A percentile compares a stretch with the other conserved stretches of the same genome.
phyloP scores from a whole-genome alignment of 2,113 vertebrate species.

The Chloroceryle aenea region DNA sequence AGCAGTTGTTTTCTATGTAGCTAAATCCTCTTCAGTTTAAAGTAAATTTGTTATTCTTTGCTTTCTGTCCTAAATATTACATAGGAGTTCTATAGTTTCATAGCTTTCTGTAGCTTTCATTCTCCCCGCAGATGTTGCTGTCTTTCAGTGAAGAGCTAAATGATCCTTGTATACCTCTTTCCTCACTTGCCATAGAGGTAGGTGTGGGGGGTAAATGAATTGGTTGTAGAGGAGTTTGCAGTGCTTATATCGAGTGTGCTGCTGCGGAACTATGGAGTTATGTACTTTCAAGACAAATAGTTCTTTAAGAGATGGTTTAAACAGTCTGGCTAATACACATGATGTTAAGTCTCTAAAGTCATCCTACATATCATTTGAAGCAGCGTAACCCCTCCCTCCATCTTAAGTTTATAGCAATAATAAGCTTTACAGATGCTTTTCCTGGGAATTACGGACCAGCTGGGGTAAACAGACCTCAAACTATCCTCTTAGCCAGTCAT shows the following conservation, averaged over 20 bases:
- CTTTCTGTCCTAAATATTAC: not conserved
- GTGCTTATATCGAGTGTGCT: not conserved
- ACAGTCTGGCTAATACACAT: constrained; percentile 37
- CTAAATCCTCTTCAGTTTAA: not conserved
- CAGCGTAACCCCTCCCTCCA: constrained; percentile 14
- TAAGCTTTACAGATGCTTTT: constrained; percentile 68
- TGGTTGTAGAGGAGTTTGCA: not conserved
- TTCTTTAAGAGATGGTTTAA: constrained; percentile 55
- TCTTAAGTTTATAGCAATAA: constrained; percentile 63
- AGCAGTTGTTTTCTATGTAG: not conserved
- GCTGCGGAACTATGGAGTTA: not conserved
- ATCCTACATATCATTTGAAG: constrained; percentile 16
- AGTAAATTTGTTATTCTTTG: not conserved
- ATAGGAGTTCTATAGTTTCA: not conserved
- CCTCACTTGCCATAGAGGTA: not conserved
- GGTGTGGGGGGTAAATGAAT: not conserved
- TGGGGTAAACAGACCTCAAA: constrained; percentile 72
- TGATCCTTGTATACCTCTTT: not conserved
- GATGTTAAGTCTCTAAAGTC: constrained; percentile 46
- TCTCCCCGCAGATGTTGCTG: not conserved
- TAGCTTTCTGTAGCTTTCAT: not conserved
- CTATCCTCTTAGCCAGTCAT: constrained; percentile 71
- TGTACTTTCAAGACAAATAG: constrained; percentile 51
- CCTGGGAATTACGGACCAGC: constrained; percentile 68
- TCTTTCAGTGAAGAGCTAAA: not conserved